phyloP scores from a whole-genome alignment of 2,113 vertebrate genomes.

The Eudyptes chrysolophus region DNA sequence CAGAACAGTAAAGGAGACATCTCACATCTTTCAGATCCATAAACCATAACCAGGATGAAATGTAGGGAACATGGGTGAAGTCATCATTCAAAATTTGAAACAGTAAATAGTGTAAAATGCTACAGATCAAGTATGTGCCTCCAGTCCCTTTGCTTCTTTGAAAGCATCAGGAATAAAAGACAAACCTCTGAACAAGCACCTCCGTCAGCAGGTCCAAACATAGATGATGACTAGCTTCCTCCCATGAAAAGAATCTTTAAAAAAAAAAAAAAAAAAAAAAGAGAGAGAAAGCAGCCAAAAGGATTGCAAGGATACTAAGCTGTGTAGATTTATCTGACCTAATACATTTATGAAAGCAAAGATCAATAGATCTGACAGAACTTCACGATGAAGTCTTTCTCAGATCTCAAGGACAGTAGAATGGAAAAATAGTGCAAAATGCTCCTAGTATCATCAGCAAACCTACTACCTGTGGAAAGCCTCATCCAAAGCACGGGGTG shows the following conservation, averaged over 20 bases:
- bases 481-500: not conserved
- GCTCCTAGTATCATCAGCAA: not conserved
- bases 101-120: fast-evolving
- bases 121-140: fast-evolving
- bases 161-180: not conserved
- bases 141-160: not conserved
- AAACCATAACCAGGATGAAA: not conserved
- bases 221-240: not conserved
- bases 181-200: not conserved
- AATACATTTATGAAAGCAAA: not conserved
- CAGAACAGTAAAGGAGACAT: not conserved
- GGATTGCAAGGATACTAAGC: not conserved
- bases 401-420: not conserved
- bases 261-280: not conserved
- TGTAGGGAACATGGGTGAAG: not conserved
- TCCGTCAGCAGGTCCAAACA: not conserved
- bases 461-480: not conserved
- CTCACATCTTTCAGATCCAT: not conserved
- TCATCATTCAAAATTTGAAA: not conserved
- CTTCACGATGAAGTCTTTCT: not conserved
- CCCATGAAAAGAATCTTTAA: not conserved
- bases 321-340: not conserved
- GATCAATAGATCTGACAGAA: not conserved
- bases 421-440: not conserved
- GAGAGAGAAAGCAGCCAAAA: not conserved